Base-by-base conservation (phyloP, 1,140 invertebrate species). In the Triops longicaudatus region DNA sequence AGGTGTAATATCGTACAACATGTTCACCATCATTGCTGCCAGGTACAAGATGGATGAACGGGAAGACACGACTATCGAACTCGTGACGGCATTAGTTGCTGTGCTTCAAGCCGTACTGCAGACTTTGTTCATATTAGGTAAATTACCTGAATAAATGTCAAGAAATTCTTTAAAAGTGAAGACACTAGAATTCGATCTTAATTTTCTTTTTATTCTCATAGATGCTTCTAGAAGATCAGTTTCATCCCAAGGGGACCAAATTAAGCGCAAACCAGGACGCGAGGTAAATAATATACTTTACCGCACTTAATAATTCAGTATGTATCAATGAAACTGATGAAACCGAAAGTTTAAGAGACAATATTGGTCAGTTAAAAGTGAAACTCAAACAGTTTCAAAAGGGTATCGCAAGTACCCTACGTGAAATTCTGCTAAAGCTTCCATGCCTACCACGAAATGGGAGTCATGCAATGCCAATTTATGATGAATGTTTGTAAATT, bases 81-180 rank as follows among this genome's bases (percentile, higher is more conserved):
- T 96, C 22, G 89, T 94, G 11, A 96, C 93, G 6, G 91, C 93
- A 0, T 80, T 94, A 28, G 91, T 91, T 0, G 93, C 91, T 6
- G 87, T 94, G 0, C 86, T 93, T 14, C 92, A 96, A 85, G 93
- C 93, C 0, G 92, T 93, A 1, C 91, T 92, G 80, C 96, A 98
- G 84, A 97, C 95, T 0, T 92, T 98, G 83, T 98, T 98, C 82
- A 95, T 98, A 73, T 84, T 98, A 77, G 95, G 98, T 79, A 63
- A n/a, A n/a, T n/a, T n/a, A n/a, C n/a, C n/a, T n/a, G n/a, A n/a
- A n/a, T n/a, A n/a, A n/a, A n/a, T n/a, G n/a, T n/a, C n/a, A n/a
- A n/a, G n/a, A n/a, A n/a, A n/a, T n/a, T n/a, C n/a, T n/a, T n/a
- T n/a, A n/a, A n/a, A n/a, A n/a, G n/a, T n/a, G n/a, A n/a, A n/a